Evolutionary conservation across 1,140 invertebrate species (phyloP), one percentile per base, ranked within the genome.

Genomic region (Drosophila pallidifrons): DNA sequence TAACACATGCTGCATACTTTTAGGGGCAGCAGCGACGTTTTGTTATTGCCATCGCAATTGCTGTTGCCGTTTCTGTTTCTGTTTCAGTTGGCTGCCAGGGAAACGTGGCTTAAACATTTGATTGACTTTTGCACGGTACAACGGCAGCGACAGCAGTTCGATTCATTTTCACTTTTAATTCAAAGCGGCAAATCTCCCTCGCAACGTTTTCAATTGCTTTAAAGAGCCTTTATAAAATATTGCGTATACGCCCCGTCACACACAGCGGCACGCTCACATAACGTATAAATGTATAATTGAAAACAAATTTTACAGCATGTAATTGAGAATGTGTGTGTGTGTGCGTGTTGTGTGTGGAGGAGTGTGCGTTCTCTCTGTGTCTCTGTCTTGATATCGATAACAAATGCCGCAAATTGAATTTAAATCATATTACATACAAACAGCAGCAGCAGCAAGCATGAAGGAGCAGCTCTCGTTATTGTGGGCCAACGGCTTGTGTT

Each of bases 401-500:
- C 83, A 83, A 87, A 87, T 75, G 85, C 83, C 83, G 79, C 85
- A 87, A 87, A 87, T 87, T 87, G 83, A 87, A 87, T 87, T 87
- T 87, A 87, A 87, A 87, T 87, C 83, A 88, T 88, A 80, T 83
- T 80, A 80, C 83, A 87, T 58, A 77, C 63, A 66, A 46, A 78
- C 57, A 69, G 20, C 54, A 74, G 52, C 61, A 20, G 20, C 2
- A 25, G 20, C 45, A 72, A 45, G 64, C 43, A 58, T 30, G 63
- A 4, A 51, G 30, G 47, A 3, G 11, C 59, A 47, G 52, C 41
- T 66, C 45, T 67, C 61, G 61, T 58, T 65, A 30, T 54, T 52
- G 76, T 67, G 52, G 45, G 72, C 68, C 43, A 61, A 59, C 8
- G 35, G 35, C 54, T 75, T 46, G 74, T 81, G 75, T 64, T 77